phyloP scores from a whole-genome alignment of 1,140 invertebrate species.

The Drosophila teissieri region DNA sequence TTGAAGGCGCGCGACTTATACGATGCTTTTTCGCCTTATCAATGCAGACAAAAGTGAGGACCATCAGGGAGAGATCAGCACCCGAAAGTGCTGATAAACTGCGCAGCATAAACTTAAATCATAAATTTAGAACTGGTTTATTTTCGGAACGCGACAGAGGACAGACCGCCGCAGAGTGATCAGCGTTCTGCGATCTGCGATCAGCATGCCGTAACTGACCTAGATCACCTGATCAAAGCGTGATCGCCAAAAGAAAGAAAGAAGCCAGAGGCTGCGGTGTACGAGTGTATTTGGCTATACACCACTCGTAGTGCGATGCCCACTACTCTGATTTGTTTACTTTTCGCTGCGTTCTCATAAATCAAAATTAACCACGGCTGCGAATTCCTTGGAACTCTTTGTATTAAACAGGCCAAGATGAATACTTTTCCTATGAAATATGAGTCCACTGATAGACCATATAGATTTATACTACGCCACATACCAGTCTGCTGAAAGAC shows the following conservation, averaged over 20 bases:
- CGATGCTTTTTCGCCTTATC: constrained; percentile 42
- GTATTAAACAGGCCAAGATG: not conserved
- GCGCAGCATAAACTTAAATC: constrained; percentile 75
- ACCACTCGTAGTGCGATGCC: not conserved
- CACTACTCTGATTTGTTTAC: constrained; percentile 36
- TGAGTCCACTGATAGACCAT: not conserved
- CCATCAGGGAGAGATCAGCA: constrained; percentile 10
- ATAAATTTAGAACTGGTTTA: constrained; percentile 75
- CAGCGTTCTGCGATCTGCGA: not conserved
- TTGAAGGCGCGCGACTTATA: constrained; percentile 57
- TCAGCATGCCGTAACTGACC: constrained; percentile 73
- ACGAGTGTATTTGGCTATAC: not conserved
- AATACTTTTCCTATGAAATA: not conserved
- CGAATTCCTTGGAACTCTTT: not conserved
- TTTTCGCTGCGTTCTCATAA: constrained; percentile 12
- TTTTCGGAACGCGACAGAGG: constrained; percentile 56
- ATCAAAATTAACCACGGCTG: constrained; percentile 3
- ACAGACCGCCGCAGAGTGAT: constrained; percentile 26
- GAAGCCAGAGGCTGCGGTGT: constrained; percentile 2
- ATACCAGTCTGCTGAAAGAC: too few species aligned
- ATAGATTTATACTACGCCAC: not conserved
- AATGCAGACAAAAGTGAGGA: constrained; percentile 36
- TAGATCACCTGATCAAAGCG: constrained; percentile 74
- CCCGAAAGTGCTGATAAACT: constrained; percentile 58
- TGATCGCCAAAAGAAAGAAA: constrained; percentile 57